Percentiles rank a stretch among this genome's conserved stretches.
Conservation (phyloP, 2,888 invertebrate genomes). For the Belgica antarctica region DNA sequence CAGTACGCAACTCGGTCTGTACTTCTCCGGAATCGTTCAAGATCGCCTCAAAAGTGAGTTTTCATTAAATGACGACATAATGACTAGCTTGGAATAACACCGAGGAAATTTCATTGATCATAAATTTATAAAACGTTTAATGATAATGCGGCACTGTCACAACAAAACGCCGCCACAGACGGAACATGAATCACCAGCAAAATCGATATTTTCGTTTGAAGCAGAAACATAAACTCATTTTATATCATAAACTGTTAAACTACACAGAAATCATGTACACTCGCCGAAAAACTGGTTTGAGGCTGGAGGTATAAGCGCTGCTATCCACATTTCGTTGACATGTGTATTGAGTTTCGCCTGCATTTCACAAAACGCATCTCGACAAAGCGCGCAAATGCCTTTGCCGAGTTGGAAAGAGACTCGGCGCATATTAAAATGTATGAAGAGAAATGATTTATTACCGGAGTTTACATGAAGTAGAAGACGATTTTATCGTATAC, state of each 20-base stretch:
- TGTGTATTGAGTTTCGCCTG: too few relatives aligned
- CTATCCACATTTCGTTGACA: too few relatives aligned
- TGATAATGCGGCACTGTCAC: constrained; percentile 20
- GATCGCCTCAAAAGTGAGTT: too few relatives aligned
- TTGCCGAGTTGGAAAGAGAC: background rate
- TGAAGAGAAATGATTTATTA: constrained; percentile 18
- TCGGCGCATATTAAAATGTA: background rate
- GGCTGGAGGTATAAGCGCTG: too few relatives aligned
- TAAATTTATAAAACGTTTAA: constrained; percentile 25
- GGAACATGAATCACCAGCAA: constrained; percentile 15
- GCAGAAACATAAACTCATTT: constrained; percentile 39
- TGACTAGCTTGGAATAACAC: constrained; percentile 9
- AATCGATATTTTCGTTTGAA: constrained; percentile 37
- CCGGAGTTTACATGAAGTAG: too few relatives aligned
- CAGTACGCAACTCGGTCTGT: too few relatives aligned
- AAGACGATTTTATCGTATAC: too few relatives aligned
- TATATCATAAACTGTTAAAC: constrained; percentile 42
- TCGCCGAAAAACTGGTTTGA: constrained; percentile 32
- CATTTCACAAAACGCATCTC: constrained; percentile 11
- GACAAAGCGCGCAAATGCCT: constrained; percentile 8
- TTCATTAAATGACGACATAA: constrained; percentile 24
- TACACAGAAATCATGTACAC: constrained; percentile 31
- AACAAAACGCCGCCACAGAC: constrained; percentile 6
- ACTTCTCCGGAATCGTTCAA: too few relatives aligned
- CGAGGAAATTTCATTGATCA: constrained; percentile 11